Evolutionary conservation across 1,140 invertebrate genomes (phyloP), one percentile per base, ranked within the genome.

Genomic region (Carposina sasakii): DNA sequence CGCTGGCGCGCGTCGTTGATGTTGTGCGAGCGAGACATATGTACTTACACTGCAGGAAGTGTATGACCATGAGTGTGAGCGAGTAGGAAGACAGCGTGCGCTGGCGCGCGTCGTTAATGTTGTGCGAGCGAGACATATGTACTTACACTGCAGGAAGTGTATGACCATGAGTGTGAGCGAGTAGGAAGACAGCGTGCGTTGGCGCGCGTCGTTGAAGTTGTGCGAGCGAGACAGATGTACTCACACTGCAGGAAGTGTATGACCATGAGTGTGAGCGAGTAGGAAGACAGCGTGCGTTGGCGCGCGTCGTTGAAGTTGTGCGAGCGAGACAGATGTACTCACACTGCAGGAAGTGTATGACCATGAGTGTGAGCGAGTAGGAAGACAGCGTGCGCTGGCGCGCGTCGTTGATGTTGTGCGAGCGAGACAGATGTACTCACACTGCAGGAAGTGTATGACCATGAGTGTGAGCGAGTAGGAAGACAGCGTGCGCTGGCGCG

Each of bases 71-170:
- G 30, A 99, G 87, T 9, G 93, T 93, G 46, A 98, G 87, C n/a
- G 96, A 97, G 79, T 99, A 99, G 69, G 96, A 98, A 0, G 97
- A 98, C 37, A 99, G 93, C 37, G 97, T 98, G 87, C 93, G 95
- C 39, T 93, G 91, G 65, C 96, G 96, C 3, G 98, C 97, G 87
- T 98, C 94, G 75, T 99, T 99, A 57, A 99, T 99, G 61, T 94
- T 87, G 74, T 98, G 95, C 67, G 88, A 13, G 15, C n/a, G 15
- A 4, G 30, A 39, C 57, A 26, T 22, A 23, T 24, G n/a, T 67
- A 89, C 89, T 90, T 88, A 93, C 93, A 93, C 85, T 99, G 98
- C 54, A 99, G 87, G 85, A 94, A 99, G 85, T 99, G 95, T 63
- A 99, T 92, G 17, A 98, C 93, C 97, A 99, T 98, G 33, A 99